Evolutionary conservation across 2,888 invertebrate species (phyloP).

Genomic region (Folsomia manolachei): DNA sequence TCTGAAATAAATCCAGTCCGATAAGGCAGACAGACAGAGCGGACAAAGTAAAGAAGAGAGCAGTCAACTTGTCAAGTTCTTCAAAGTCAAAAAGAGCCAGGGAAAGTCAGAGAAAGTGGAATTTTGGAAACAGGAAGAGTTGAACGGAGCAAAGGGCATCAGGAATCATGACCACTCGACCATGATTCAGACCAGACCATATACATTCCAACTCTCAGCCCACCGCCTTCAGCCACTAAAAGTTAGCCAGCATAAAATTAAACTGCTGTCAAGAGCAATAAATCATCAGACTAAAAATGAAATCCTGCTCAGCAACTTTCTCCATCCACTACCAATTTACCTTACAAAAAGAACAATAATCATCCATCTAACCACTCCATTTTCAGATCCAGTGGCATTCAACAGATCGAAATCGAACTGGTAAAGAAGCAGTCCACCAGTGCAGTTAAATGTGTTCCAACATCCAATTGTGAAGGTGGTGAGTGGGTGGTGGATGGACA

Average conservation of each 20-base stretch:
- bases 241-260: slow-evolving; percentile 23
- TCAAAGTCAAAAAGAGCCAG: not conserved
- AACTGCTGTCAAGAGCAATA: slow-evolving; percentile 19
- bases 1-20: not conserved
- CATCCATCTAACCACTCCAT: not conserved
- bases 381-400: slow-evolving; percentile 1
- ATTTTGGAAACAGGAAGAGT: not conserved
- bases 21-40: not conserved
- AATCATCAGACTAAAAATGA: slow-evolving; percentile 14
- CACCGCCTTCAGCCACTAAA: not conserved
- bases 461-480: too few species aligned
- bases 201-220: not conserved
- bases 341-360: not conserved
- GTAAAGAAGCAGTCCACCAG: not conserved
- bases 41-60: not conserved
- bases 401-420: slow-evolving; percentile 12
- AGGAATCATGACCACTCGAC: slow-evolving; percentile 11
- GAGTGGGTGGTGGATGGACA: not conserved
- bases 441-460: too few species aligned
- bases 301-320: slow-evolving; percentile 17
- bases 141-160: not conserved
- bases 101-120: not conserved
- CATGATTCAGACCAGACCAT: not conserved
- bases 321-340: not conserved
- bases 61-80: slow-evolving; percentile 12